phyloP scores from a whole-genome alignment of 2,797 vertebrate genomes.

The Setipinna tenuifilis region DNA sequence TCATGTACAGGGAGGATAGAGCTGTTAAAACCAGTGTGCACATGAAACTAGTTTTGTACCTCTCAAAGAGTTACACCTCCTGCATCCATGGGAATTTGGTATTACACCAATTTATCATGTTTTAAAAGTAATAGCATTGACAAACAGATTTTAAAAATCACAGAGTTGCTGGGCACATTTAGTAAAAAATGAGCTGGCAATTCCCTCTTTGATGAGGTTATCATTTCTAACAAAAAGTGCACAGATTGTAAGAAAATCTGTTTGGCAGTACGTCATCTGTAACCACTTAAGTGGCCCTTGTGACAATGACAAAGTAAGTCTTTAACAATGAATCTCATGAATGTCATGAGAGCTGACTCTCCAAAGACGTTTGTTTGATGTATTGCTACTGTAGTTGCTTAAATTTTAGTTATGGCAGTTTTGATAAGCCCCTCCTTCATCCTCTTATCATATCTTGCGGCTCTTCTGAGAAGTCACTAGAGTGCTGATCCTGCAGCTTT shows the following conservation, averaged over 20 bases:
- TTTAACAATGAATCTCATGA: not conserved
- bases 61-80: not conserved
- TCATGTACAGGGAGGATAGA: not conserved
- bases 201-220: not conserved
- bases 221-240: too few species aligned
- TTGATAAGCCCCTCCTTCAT: not conserved
- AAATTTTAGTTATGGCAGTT: not conserved
- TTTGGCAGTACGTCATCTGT: not conserved
- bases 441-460: conserved; percentile 26
- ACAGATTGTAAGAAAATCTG: not conserved
- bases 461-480: conserved; percentile 16
- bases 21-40: too few species aligned
- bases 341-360: not conserved
- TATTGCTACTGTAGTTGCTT: not conserved
- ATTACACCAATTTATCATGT: not conserved
- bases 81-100: not conserved
- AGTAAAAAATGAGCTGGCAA: not conserved
- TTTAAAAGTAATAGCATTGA: not conserved
- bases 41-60: not conserved
- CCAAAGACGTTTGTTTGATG: conserved; percentile 28
- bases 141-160: too few species aligned
- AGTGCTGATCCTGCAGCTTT: conserved; percentile 34
- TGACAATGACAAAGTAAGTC: not conserved
- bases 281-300: not conserved
- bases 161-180: not conserved